These are phyloP conservation scores for Euplexia lucipara DNA, from an alignment of 2,888 invertebrate species.

Conservation along the genomic window DNA sequence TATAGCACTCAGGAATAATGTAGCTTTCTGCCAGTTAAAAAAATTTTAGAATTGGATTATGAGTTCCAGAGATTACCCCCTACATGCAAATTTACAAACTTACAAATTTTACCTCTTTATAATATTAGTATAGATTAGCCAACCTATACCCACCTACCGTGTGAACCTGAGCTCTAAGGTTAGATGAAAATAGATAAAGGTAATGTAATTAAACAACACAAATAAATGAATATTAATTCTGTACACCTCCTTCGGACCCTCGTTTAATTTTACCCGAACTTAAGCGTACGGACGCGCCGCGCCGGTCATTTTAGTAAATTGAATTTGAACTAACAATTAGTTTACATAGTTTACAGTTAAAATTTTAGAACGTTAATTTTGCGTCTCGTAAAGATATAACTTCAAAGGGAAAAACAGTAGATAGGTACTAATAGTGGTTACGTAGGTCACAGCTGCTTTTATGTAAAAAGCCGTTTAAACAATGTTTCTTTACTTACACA, in stretches of 20 bases:
- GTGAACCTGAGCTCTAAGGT: not conserved
- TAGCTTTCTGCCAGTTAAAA: too few relatives aligned
- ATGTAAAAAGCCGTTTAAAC: not conserved
- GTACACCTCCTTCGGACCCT: constrained; percentile 61
- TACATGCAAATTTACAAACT: too few relatives aligned
- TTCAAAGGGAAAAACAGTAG: not conserved
- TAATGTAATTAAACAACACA: constrained; percentile 47
- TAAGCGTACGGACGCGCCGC: too few relatives aligned
- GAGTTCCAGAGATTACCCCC: too few relatives aligned
- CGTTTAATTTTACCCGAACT: constrained; percentile 65
- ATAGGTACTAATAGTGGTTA: not conserved
- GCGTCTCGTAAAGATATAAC: not conserved
- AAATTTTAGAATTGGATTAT: too few relatives aligned
- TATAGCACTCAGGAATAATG: too few relatives aligned
- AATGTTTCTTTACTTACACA: too few relatives aligned
- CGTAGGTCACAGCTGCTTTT: too few relatives aligned
- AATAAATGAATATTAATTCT: constrained; percentile 63
- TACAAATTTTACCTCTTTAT: too few relatives aligned
- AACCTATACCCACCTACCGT: too few relatives aligned
- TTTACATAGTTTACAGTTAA: constrained; percentile 60
- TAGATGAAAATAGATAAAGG: constrained; percentile 12
- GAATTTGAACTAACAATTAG: constrained; percentile 63
- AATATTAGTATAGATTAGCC: too few relatives aligned
- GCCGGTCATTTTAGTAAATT: constrained; percentile 65
- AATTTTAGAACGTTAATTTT: constrained; percentile 42